phyloP scores from a whole-genome alignment of 2,888 invertebrate species.

The Heliconius hortense region DNA sequence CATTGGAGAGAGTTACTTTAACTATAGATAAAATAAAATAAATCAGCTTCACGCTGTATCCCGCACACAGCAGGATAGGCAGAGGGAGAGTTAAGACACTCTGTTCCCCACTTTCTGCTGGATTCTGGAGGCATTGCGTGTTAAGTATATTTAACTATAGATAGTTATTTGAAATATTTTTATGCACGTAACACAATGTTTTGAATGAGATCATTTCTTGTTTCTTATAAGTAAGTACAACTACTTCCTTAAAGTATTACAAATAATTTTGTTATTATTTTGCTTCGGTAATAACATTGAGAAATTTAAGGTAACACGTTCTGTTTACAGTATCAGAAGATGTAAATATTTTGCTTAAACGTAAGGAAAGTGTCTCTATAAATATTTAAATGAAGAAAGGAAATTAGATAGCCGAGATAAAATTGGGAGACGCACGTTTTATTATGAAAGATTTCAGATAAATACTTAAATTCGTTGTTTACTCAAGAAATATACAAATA shows the following conservation, averaged over 20 bases:
- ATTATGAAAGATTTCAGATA: conserved; percentile 44
- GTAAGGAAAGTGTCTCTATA: conserved; percentile 61
- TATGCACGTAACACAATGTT: no score
- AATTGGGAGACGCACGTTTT: conserved; percentile 58
- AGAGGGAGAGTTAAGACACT: no score
- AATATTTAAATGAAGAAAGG: conserved; percentile 63
- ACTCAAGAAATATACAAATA: background rate
- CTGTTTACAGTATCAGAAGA: conserved; percentile 30
- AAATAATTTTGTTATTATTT: no score
- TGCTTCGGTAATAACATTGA: background rate
- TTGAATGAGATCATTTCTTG: background rate
- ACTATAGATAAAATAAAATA: no score
- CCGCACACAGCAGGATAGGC: no score
- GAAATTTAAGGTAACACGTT: background rate
- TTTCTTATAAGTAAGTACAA: background rate
- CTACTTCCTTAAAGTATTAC: no score
- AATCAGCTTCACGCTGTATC: no score
- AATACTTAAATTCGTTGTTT: background rate
- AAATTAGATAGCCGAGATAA: conserved; percentile 66
- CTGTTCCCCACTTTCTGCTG: no score
- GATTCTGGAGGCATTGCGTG: no score
- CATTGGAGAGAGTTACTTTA: background rate
- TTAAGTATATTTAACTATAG: no score
- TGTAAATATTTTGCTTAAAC: conserved; percentile 43
- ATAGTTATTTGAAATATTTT: no score